Percentiles rank a stretch among this genome's conserved stretches.
These are phyloP conservation scores for Tachina fera DNA, from an alignment of 2,888 invertebrate genomes.

Conservation along the genomic window DNA sequence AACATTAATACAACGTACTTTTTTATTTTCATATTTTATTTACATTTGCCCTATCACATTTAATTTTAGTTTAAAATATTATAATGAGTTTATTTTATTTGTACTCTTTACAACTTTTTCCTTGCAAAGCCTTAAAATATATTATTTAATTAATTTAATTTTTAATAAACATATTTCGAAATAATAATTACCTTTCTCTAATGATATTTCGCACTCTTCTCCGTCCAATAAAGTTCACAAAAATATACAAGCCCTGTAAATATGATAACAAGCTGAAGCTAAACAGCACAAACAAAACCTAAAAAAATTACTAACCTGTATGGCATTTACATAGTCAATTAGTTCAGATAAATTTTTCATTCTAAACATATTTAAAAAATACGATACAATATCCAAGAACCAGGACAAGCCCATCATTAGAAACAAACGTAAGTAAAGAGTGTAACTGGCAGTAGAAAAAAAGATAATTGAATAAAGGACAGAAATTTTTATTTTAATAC, in stretches of 20 bases:
- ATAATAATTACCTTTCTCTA: constrained; percentile 3
- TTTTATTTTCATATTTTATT: too few species aligned
- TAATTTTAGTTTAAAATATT: too few species aligned
- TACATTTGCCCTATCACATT: too few species aligned
- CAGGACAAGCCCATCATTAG: constrained; percentile 53
- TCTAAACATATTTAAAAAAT: constrained; percentile 23
- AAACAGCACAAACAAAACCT: neutral
- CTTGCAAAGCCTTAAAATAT: constrained; percentile 3
- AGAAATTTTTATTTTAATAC: neutral
- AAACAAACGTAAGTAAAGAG: constrained; percentile 52
- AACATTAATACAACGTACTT: too few species aligned
- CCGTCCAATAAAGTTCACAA: constrained; percentile 35
- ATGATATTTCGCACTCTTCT: constrained; percentile 5
- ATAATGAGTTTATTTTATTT: neutral
- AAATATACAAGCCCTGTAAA: constrained; percentile 46
- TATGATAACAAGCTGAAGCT: neutral
- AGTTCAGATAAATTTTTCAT: constrained; percentile 7
- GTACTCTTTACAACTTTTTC: neutral
- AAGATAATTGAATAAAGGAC: neutral
- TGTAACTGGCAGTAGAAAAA: constrained; percentile 5
- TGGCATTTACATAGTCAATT: constrained; percentile 35
- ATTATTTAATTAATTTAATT: neutral
- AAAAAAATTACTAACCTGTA: constrained; percentile 1
- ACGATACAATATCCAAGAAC: constrained; percentile 53
- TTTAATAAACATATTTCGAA: neutral